These are phyloP conservation scores for Trimorus sp. DNA, from an alignment of 2,888 invertebrate genomes.

Conservation along the genomic window DNA sequence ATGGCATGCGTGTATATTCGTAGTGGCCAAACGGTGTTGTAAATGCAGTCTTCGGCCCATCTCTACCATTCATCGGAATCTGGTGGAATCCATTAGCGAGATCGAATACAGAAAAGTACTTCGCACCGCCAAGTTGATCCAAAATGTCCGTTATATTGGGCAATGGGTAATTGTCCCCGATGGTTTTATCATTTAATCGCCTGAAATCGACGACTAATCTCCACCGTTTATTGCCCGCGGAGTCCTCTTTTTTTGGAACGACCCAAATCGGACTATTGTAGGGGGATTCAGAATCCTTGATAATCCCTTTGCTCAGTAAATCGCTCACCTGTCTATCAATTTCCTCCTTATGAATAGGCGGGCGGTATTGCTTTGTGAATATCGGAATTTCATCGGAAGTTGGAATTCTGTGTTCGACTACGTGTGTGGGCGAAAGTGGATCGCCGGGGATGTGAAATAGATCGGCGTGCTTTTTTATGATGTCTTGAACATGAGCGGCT, in stretches of 20 bases:
- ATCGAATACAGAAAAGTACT: constrained; percentile 21
- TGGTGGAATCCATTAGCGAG: constrained; percentile 14
- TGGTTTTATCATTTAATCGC: constrained; percentile 1
- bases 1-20: neutral
- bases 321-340: constrained; percentile 14
- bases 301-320: neutral
- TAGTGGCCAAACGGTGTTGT: constrained; percentile 16
- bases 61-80: neutral
- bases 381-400: neutral
- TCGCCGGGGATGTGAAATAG: constrained; percentile 11
- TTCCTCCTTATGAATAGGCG: constrained; percentile 24
- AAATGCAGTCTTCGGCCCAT: constrained; percentile 6
- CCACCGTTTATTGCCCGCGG: constrained; percentile 48
- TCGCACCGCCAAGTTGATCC: constrained; percentile 18
- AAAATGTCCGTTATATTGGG: constrained; percentile 15
- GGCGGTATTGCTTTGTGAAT: constrained; percentile 26
- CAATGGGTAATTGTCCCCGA: constrained; percentile 14
- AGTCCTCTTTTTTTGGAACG: constrained; percentile 16
- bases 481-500: neutral
- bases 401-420: neutral
- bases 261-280: constrained; percentile 13
- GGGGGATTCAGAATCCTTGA: neutral
- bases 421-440: neutral
- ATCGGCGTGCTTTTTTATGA: constrained; percentile 2
- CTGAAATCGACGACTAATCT: constrained; percentile 7